phyloP scores from a whole-genome alignment of 2,797 vertebrate genomes.

The Stomatorhinus walkeri region DNA sequence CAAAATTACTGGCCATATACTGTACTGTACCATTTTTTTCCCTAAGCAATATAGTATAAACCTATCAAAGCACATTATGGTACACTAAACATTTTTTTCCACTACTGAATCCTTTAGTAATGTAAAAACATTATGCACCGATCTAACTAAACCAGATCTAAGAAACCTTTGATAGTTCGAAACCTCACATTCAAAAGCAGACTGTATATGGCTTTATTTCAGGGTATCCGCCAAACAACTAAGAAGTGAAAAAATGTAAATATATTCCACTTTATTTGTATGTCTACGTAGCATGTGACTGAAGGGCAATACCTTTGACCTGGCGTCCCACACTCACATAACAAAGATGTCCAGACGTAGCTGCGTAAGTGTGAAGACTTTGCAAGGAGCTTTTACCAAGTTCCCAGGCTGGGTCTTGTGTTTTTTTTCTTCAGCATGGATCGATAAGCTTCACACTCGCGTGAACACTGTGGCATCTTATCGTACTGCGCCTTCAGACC shows the following conservation, averaged over 20 bases:
- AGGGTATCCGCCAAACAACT: not conserved
- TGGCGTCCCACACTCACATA: not conserved
- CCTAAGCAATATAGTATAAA: not conserved
- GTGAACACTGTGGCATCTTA: not conserved
- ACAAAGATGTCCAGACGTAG: not conserved
- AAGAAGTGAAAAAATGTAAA: not conserved
- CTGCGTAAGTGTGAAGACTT: not conserved
- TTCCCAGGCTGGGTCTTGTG: not conserved
- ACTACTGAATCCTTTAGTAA: not conserved
- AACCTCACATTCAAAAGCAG: not conserved
- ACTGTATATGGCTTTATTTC: not conserved
- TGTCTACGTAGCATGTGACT: not conserved
- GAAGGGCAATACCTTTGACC: not conserved
- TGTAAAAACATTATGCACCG: not conserved
- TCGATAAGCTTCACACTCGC: not conserved
- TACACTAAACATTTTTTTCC: not conserved
- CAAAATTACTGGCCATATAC: not conserved
- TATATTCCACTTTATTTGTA: not conserved
- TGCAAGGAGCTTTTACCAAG: not conserved
- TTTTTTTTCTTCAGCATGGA: not conserved
- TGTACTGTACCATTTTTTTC: not conserved
- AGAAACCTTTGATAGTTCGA: not conserved
- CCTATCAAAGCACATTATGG: not conserved
- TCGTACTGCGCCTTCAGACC: not conserved
- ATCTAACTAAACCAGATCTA: not conserved